Evolutionary conservation across 2,113 vertebrate species (phyloP), one percentile per base, ranked within the genome.

Genomic region (Delphinapterus leucas): DNA sequence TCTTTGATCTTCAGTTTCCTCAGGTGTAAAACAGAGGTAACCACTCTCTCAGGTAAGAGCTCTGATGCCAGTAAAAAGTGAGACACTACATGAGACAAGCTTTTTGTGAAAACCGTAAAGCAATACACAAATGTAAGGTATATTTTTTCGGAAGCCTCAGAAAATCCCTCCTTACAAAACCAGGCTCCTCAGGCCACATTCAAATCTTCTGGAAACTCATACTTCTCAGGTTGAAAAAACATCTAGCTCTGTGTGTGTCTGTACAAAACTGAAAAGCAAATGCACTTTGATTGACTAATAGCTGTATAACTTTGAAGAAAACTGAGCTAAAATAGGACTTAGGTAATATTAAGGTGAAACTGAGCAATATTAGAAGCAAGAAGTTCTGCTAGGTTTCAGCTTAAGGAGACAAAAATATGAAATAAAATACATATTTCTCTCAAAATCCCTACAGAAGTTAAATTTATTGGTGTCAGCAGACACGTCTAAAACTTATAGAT

Each of bases 231-330:
- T n/a, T 95, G 58, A 68, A 97, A 77, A 94, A 38, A 79, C 17
- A 33, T 73, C 87, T 90, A 47, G n/a, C 65, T 92, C 86, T n/a
- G 6, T n/a, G 44, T 85, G 92, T 81, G 23, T 77, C 86, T 89
- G 25, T 95, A 63, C 61, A 38, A 96, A 96, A 88, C 83, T 41
- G 36, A 96, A 96, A 97, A 92, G 36, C 31, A 90, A 94, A 89
- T 93, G 67, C 65, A 90, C 77, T 96, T 96, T 96, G 96, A 97
- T 95, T 96, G 97, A 96, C 90, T 97, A 96, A 96, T 73, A 71
- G 80, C 70, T 97, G 38, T 58, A 55, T 70, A 81, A 92, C 97
- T 96, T 93, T 61, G 80, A 90, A 77, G 63, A 90, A 97, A 96
- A 92, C 83, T 68, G 89, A 90, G 65, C 97, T 97, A 96, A 97